These are phyloP conservation scores for Indicator maculatus DNA, from an alignment of 2,113 vertebrate genomes.

Conservation along the genomic window DNA sequence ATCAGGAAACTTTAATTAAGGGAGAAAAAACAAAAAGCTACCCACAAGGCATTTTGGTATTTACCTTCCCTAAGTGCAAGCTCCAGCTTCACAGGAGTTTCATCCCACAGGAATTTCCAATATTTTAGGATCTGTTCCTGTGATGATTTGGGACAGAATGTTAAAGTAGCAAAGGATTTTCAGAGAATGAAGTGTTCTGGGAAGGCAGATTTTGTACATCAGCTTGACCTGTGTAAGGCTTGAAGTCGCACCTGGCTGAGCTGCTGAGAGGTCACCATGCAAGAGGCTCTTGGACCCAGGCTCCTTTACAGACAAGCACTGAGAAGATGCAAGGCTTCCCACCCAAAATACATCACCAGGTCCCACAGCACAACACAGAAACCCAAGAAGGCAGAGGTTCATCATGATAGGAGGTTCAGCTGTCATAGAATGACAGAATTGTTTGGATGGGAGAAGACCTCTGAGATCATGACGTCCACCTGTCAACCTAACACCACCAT, in stretches of 20 bases:
- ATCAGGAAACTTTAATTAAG: conserved; percentile 45
- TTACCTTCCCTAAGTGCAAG: conserved; percentile 58
- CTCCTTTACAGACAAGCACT: background rate
- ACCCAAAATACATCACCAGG: background rate
- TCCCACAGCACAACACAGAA: background rate
- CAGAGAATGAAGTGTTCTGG: conserved; percentile 33
- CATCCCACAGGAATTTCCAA: conserved; percentile 48
- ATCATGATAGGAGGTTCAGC: background rate
- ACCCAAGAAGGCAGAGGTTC: background rate
- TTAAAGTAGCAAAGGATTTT: conserved; percentile 45
- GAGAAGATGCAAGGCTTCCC: background rate
- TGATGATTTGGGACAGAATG: conserved; percentile 35
- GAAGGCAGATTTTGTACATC: background rate
- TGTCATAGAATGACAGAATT: background rate
- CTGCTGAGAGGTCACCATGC: background rate
- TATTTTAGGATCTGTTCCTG: conserved; percentile 35
- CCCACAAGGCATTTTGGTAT: conserved; percentile 41
- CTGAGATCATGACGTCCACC: too few species aligned
- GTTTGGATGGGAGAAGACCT: too few species aligned
- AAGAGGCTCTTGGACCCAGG: background rate
- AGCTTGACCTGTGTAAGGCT: background rate
- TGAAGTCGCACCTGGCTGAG: conserved; percentile 10
- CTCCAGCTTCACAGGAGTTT: background rate
- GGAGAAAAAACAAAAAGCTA: conserved; percentile 31
- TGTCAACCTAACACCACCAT: too few species aligned